phyloP scores from a whole-genome alignment of 2,888 invertebrate genomes.

The Stenodera caucasica region DNA sequence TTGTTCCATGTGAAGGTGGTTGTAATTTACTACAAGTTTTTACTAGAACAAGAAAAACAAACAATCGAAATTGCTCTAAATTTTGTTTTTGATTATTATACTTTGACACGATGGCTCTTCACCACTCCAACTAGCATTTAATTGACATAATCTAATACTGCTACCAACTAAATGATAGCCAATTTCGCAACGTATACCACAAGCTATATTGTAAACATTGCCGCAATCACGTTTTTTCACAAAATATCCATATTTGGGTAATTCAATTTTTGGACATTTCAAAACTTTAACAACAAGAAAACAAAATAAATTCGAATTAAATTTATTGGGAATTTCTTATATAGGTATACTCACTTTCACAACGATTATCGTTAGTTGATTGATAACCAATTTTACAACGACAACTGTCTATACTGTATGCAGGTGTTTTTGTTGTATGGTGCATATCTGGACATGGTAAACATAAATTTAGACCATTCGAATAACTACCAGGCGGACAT shows the following conservation, averaged over 20 bases:
- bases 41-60: conserved; percentile 53
- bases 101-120: conserved; percentile 64
- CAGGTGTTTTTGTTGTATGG: conserved; percentile 63
- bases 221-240: conserved; percentile 64
- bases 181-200: conserved; percentile 67
- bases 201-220: conserved; percentile 70
- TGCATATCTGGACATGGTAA: conserved; percentile 66
- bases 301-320: background rate
- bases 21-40: conserved; percentile 64
- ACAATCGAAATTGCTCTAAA: conserved; percentile 2
- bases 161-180: conserved; percentile 59
- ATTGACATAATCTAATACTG: conserved; percentile 65
- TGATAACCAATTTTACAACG: conserved; percentile 65
- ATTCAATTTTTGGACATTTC: conserved; percentile 61
- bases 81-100: conserved; percentile 47
- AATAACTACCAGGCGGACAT: conserved; percentile 68
- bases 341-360: conserved; percentile 62
- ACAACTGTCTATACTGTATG: conserved; percentile 61
- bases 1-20: conserved; percentile 61
- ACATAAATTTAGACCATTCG: conserved; percentile 59
- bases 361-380: conserved; percentile 55
- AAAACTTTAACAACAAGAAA: conserved; percentile 52
- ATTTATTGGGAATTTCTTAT: conserved; percentile 8
- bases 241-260: conserved; percentile 69
- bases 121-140: conserved; percentile 69